These are phyloP conservation scores for Carollia perspicillata DNA, from an alignment of 2,113 vertebrate genomes.

Conservation along the genomic window DNA sequence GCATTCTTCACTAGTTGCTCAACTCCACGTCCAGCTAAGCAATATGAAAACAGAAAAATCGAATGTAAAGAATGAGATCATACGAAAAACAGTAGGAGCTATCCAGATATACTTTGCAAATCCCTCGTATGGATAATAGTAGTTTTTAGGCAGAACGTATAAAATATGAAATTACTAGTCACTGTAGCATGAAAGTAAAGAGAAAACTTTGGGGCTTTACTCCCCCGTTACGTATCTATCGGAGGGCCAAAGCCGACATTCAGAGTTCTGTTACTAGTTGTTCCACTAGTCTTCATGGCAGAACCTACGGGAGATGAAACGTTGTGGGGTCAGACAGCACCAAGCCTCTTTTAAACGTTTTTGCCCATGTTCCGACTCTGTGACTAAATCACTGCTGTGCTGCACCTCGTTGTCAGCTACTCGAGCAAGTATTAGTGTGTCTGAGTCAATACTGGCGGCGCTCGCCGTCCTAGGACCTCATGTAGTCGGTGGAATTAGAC, in stretches of 20 bases:
- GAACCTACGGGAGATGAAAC: neutral
- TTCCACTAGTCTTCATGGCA: neutral
- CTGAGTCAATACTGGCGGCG: neutral
- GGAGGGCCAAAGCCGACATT: neutral
- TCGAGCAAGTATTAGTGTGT: neutral
- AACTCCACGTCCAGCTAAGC: neutral
- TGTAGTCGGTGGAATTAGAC: neutral
- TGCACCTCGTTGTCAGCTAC: neutral
- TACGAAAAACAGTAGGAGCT: neutral
- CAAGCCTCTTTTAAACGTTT: neutral
- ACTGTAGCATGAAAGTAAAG: neutral
- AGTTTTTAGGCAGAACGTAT: neutral
- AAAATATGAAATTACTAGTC: neutral
- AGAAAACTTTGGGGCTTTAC: neutral
- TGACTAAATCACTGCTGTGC: neutral
- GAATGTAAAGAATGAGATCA: neutral
- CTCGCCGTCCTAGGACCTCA: neutral
- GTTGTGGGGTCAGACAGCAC: neutral
- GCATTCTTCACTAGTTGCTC: neutral
- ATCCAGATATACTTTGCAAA: neutral
- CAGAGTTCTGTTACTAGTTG: neutral
- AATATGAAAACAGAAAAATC: neutral
- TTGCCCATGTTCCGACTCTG: neutral
- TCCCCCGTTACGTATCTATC: neutral
- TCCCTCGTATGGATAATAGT: neutral